Base-by-base conservation (phyloP, 2,888 invertebrate genomes). In the Diadegma fenestrale region DNA sequence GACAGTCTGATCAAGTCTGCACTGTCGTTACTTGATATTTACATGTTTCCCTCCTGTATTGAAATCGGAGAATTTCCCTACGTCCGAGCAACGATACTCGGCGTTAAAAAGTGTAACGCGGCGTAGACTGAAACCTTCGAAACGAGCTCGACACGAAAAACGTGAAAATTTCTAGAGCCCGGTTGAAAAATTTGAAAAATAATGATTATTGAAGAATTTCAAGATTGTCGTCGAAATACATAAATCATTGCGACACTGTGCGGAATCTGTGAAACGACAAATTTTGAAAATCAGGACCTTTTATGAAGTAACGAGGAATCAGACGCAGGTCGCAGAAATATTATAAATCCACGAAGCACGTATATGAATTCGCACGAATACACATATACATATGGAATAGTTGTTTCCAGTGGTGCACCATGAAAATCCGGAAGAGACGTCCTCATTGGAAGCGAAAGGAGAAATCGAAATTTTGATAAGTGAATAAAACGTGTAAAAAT, bases 361-460 rank as follows among this genome's bases (percentile, higher is more conserved):
- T 71, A n/a, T 51, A 71, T 45, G 43, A 26, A 68, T 30, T 17
- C 17, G 45, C n/a, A 45, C 19, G 10, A 26, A 69, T 33, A 43
- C 26, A 10, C 17, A 10, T 2, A 58, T 19, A 5, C 1, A 58
- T n/a, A 33, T 43, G 41, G 26, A 58, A 43, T 58, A 43, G 41
- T 43, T 43, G 7, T 19, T 37, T 22, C n/a, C 12, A 45, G 37
- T 33, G 19, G 76, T 66, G 76, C 71, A 83, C 72, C 71, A 88
- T 87, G 91, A 91, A 89, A 90, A 89, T 91, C 86, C 89, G 91
- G 85, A 90, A 91, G 88, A 89, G 88, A 87, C 90, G 90, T 84
- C 88, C 88, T 66, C 88, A 85, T 83, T 91, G 90, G 87, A 88
- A 88, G 75, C 82, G 75, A 75, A 85, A 83, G 72, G 84, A 86